Evolutionary conservation across 1,140 invertebrate species (phyloP).

Genomic region (Ceratosolen solmsi): DNA sequence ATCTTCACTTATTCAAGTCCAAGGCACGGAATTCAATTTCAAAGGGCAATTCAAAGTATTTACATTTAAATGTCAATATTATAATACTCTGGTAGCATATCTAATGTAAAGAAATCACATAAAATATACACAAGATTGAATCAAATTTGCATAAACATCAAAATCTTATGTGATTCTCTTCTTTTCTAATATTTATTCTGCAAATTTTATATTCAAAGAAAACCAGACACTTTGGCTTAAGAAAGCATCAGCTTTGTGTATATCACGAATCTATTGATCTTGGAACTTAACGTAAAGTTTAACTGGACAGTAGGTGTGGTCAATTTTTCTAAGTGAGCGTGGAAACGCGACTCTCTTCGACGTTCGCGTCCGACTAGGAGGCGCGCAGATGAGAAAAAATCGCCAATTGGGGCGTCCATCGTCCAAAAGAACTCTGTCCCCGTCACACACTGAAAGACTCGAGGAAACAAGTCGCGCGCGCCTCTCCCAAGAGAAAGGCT

Average conservation of each 20-base stretch:
- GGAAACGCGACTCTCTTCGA: too few relatives aligned
- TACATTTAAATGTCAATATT: background rate
- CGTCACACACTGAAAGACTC: background rate
- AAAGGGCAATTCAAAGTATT: background rate
- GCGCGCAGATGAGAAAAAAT: background rate
- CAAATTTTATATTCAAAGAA: too few relatives aligned
- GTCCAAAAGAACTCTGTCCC: background rate
- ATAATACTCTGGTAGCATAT: background rate
- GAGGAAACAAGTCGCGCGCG: constrained; percentile 12
- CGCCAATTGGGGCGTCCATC: background rate
- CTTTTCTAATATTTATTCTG: too few relatives aligned
- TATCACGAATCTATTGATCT: too few relatives aligned
- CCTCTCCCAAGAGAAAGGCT: background rate
- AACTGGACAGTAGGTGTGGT: too few relatives aligned
- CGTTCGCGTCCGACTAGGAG: background rate
- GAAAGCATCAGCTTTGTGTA: too few relatives aligned
- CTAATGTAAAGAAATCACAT: background rate
- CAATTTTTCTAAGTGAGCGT: too few relatives aligned
- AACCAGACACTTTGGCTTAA: too few relatives aligned
- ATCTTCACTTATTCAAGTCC: background rate
- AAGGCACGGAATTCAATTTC: background rate
- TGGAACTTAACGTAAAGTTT: too few relatives aligned
- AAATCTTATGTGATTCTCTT: too few relatives aligned
- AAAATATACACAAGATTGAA: background rate
- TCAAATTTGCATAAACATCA: background rate